Evolutionary conservation across 2,888 invertebrate species (phyloP), one percentile per base, ranked within the genome.

Genomic region (Reticulitermes lucifugus): DNA sequence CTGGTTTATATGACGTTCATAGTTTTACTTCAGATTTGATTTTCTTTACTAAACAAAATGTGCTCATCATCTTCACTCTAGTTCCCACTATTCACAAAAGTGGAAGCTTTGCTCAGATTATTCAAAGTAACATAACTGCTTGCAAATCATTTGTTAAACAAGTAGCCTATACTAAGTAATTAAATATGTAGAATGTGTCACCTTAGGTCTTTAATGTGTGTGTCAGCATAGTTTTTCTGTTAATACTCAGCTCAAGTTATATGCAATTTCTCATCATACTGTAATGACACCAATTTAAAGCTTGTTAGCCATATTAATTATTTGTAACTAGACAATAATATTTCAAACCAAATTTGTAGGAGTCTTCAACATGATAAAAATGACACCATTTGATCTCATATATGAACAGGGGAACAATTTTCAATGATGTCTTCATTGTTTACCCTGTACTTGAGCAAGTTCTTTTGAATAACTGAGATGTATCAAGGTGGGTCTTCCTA

Each of bases 31-130:
- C 1, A 75, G 14, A 21, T 75, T 60, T 21, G 60, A 18, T 22
- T 65, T 65, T 18, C 46, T 46, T 46, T 12, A 77, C 43, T 75
- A 77, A 21, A 77, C 21, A 46, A 46, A n/a, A 22, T 46, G 43
- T n/a, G 77, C 9, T 77, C 77, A 77, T 46, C 51, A n/a, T 77
- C 77, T 77, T 77, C 77, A 46, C 77, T 77, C 77, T 77, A 77
- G 65, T 65, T 65, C n/a, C 65, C 65, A 65, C 1, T 65, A 5
- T 65, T 65, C 65, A 65, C 25, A n/a, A 9, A 6, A n/a, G 25
- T 65, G 65, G 25, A 65, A 65, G 25, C n/a, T 25, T 25, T 65
- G 65, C 65, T 65, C 65, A 65, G 65, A 65, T 65, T 18, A 65
- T 65, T 46, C 9, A 46, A 12, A 46, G 2, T n/a, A 65, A 65